Evolutionary conservation across 2,888 invertebrate genomes (phyloP).

Genomic region (Scaptomyza cyrtandrae): DNA sequence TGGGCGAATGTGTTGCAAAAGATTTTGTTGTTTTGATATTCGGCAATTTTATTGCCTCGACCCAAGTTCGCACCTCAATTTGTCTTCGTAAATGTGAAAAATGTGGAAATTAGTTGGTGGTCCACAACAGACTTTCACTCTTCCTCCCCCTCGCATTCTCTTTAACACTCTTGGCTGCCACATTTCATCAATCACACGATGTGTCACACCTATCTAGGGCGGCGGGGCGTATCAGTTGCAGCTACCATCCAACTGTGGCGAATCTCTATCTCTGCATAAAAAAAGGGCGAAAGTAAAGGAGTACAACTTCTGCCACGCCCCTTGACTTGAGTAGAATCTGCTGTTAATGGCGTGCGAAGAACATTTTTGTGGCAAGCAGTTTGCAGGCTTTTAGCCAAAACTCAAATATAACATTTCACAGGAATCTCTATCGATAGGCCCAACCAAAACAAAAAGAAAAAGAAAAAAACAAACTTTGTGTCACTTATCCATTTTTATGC

Average conservation of each 20-base stretch:
- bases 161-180: conserved; percentile 14
- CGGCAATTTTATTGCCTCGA: conserved; percentile 83
- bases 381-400: conserved; percentile 45
- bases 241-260: conserved; percentile 47
- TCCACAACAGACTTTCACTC: conserved; percentile 29
- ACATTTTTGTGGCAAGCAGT: conserved; percentile 57
- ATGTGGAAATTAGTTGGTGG: conserved; percentile 83
- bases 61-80: conserved; percentile 84
- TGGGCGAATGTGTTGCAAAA: conserved; percentile 67
- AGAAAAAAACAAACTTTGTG: conserved; percentile 20
- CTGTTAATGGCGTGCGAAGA: conserved; percentile 54
- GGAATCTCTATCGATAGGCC: conserved; percentile 32
- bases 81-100: conserved; percentile 84
- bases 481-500: conserved; percentile 69
- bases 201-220: conserved; percentile 82
- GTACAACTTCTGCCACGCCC: conserved; percentile 67
- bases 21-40: conserved; percentile 81
- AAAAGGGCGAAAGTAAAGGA: conserved; percentile 52
- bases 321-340: conserved; percentile 44
- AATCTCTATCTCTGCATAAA: conserved; percentile 39
- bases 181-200: conserved; percentile 83
- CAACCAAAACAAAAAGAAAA: too few species aligned
- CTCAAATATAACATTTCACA: conserved; percentile 36
- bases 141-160: not conserved
- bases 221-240: conserved; percentile 54